Conservation (phyloP, 2,797 vertebrate genomes). For the Notoglanidium macrostoma region DNA sequence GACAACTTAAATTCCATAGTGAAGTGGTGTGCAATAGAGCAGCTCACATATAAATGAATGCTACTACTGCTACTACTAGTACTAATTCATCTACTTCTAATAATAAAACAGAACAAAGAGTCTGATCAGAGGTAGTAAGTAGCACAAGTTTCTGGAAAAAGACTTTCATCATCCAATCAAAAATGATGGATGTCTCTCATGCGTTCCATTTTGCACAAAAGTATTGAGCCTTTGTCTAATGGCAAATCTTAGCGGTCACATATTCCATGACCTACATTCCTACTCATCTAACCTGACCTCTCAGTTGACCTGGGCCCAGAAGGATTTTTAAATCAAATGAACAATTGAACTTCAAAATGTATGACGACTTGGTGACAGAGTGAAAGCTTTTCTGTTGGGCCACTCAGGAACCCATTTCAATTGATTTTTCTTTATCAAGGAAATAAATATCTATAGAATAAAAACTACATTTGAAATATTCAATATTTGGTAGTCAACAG, state of each 20-base stretch:
- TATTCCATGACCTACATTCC: not conserved
- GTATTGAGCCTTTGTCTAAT: not conserved
- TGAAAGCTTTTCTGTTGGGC: not conserved
- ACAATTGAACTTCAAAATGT: not conserved
- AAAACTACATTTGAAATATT: not conserved
- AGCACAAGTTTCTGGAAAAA: not conserved
- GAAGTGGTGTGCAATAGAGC: conserved; percentile 19
- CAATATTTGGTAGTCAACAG: not conserved
- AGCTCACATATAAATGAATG: conserved; percentile 46
- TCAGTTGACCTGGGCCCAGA: not conserved
- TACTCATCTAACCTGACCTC: not conserved
- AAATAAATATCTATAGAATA: not conserved
- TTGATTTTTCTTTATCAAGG: not conserved
- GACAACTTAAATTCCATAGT: conserved; percentile 41
- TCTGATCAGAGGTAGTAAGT: not conserved
- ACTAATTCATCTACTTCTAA: not conserved
- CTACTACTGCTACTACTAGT: not conserved
- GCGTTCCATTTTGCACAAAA: not conserved
- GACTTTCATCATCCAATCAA: not conserved
- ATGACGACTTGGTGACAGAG: not conserved
- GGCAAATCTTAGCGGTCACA: not conserved
- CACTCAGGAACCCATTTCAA: not conserved
- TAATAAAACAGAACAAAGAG: not conserved
- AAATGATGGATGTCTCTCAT: not conserved
- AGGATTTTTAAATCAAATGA: not conserved